These are phyloP conservation scores for Sebastes baramenuke DNA, from an alignment of 2,797 vertebrate genomes.

Conservation along the genomic window DNA sequence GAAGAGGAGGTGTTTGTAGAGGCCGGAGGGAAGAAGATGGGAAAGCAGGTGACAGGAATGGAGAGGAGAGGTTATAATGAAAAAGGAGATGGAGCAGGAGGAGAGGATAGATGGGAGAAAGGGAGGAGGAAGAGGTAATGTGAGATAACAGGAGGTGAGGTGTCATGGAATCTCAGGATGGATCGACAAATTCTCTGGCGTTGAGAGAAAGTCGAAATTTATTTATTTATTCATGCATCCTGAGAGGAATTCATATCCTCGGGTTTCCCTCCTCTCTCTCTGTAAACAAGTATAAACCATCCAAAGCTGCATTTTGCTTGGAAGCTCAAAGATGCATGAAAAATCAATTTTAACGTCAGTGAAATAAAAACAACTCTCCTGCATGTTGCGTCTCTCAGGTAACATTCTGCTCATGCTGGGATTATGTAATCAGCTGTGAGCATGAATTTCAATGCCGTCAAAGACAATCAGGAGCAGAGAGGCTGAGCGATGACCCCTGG, in stretches of 20 bases:
- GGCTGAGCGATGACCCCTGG: neutral
- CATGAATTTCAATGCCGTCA: conserved; percentile 2
- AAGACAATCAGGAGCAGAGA: neutral
- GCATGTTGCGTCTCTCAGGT: neutral
- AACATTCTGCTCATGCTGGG: neutral
- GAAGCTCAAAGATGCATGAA: neutral
- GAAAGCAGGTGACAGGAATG: neutral
- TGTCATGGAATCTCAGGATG: neutral
- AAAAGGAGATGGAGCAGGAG: neutral
- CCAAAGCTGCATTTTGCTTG: neutral
- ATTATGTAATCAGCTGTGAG: neutral
- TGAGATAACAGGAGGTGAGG: neutral
- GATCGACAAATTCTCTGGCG: neutral
- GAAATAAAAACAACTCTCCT: neutral
- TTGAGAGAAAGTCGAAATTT: neutral
- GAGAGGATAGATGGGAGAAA: neutral
- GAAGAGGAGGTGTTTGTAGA: neutral
- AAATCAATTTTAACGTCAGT: neutral
- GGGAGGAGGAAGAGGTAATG: neutral
- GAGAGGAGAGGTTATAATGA: neutral
- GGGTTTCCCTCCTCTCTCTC: neutral
- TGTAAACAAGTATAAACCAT: neutral
- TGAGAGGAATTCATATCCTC: neutral
- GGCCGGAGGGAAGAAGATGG: neutral
- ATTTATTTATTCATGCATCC: neutral